Percentiles rank a stretch among this genome's conserved stretches.
Conservation (phyloP, 2,888 invertebrate genomes). For the Parasteatoda lunata region DNA sequence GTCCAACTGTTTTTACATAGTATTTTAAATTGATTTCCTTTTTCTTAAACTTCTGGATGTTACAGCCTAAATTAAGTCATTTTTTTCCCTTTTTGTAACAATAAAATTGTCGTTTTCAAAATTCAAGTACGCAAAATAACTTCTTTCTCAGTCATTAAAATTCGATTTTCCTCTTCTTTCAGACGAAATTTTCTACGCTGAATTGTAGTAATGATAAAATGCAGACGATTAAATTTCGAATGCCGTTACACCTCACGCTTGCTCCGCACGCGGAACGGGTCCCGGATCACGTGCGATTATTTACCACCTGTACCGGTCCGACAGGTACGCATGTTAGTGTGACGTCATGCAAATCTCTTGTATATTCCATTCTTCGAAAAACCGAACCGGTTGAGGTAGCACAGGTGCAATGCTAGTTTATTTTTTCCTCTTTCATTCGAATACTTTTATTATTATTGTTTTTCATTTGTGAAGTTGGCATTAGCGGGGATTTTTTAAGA, state of each 20-base stretch:
- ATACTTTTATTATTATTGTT: not conserved
- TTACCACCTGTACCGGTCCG: constrained; percentile 43
- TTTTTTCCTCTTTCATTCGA: not conserved
- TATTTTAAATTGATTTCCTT: too few species aligned
- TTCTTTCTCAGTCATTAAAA: not conserved
- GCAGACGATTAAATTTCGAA: constrained; percentile 5
- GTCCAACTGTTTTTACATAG: too few species aligned
- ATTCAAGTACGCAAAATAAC: not conserved
- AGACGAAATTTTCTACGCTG: not conserved
- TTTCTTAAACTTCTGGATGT: too few species aligned
- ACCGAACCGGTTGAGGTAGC: not conserved
- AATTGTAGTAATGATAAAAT: not conserved
- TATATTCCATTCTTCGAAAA: not conserved
- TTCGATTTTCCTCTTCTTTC: not conserved
- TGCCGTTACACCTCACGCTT: constrained; percentile 5
- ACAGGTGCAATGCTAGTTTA: constrained; percentile 1
- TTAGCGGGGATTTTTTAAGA: not conserved
- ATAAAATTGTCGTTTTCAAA: not conserved
- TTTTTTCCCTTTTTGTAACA: not conserved
- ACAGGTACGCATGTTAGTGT: constrained; percentile 12
- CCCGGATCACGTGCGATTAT: constrained; percentile 38
- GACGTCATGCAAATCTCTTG: constrained; percentile 1
- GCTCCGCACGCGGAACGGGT: constrained; percentile 2
- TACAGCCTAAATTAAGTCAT: too few species aligned
- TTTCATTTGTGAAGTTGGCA: not conserved